Conservation (phyloP, 1,140 invertebrate genomes). For the Melitaea cinxia region DNA sequence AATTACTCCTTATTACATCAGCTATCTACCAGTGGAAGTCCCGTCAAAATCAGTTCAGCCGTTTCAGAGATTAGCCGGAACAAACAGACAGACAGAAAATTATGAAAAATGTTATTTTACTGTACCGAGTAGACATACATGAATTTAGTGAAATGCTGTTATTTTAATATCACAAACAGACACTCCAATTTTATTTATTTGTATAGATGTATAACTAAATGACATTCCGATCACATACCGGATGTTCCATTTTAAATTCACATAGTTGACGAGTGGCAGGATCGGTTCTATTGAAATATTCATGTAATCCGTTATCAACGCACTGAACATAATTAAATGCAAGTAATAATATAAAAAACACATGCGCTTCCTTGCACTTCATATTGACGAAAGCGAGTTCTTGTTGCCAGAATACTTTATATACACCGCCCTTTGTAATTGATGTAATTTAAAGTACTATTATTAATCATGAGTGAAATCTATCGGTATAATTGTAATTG, state of each 20-base stretch:
- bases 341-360: slow-evolving; percentile 1
- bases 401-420: neutral
- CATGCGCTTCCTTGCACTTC: neutral
- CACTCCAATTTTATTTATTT: no score
- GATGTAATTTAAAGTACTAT: neutral
- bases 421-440: neutral
- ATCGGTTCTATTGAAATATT: slow-evolving; percentile 35
- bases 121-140: no score
- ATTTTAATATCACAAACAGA: no score
- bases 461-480: neutral
- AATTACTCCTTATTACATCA: no score
- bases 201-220: no score
- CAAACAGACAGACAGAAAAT: no score
- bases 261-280: slow-evolving; percentile 30
- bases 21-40: no score
- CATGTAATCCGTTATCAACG: slow-evolving; percentile 17
- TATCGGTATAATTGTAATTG: neutral
- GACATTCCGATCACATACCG: slow-evolving; percentile 18
- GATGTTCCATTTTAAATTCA: slow-evolving; percentile 32
- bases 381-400: neutral
- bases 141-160: no score
- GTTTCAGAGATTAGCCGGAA: no score
- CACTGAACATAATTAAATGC: slow-evolving; percentile 7
- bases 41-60: no score
- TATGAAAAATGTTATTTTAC: no score